Conservation (phyloP, 2,113 vertebrate genomes). For the Motacilla alba region DNA sequence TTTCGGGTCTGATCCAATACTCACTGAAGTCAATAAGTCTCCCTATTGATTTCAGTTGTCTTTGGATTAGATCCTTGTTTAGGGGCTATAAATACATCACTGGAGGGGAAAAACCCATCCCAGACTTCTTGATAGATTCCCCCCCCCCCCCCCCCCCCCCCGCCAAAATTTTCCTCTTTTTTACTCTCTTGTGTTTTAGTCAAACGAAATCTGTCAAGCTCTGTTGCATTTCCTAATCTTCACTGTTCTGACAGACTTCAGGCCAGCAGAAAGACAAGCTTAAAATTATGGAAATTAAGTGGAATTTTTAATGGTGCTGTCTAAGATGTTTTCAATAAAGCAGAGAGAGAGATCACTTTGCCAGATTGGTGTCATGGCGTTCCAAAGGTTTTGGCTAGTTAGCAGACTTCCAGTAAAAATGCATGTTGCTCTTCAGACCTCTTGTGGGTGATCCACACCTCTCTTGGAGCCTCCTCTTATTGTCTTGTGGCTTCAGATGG, state of each 20-base stretch:
- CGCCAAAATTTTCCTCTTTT: background rate
- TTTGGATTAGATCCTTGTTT: conserved; percentile 27
- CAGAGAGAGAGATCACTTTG: conserved; percentile 52
- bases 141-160: no score
- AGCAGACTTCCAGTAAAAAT: conserved; percentile 74
- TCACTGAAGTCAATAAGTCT: conserved; percentile 13
- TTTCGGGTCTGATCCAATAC: conserved; percentile 7
- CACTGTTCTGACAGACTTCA: conserved; percentile 31
- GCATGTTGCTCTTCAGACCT: conserved; percentile 67
- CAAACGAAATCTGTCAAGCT: conserved; percentile 32
- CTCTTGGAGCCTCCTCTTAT: conserved; percentile 62
- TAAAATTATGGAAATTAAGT: conserved; percentile 55
- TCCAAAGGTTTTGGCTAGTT: conserved; percentile 72
- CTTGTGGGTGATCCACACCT: conserved; percentile 72
- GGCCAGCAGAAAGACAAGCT: conserved; percentile 48
- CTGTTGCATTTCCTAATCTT: conserved; percentile 5
- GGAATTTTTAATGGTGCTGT: conserved; percentile 61
- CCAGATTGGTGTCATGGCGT: conserved; percentile 70
- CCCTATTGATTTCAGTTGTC: conserved; percentile 26
- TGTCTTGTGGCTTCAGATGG: conserved; percentile 68
- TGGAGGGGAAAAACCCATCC: conserved; percentile 17
- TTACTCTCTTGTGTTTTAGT: conserved; percentile 41
- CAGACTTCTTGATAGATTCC: background rate
- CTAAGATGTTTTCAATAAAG: conserved; percentile 76
- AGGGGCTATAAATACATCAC: conserved; percentile 28